Percentiles rank a stretch among this genome's conserved stretches.
Evolutionary conservation across 2,888 invertebrate genomes (phyloP).

Genomic region (Lycophotia porphyrea): DNA sequence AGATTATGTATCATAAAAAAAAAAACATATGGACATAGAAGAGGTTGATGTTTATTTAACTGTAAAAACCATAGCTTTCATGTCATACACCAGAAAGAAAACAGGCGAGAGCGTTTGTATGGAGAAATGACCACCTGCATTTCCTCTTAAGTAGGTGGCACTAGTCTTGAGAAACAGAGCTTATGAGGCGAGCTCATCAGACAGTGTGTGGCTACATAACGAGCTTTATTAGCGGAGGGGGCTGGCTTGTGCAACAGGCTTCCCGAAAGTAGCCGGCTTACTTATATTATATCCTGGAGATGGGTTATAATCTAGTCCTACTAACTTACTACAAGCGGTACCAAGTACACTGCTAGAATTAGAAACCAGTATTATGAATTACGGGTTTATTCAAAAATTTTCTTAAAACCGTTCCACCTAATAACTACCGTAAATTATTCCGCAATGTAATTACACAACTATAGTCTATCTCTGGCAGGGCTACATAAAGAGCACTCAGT

Average conservation of each 20-base stretch:
- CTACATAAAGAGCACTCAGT: background rate
- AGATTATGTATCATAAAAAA: too few species aligned
- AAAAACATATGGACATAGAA: too few species aligned
- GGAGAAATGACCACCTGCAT: too few species aligned
- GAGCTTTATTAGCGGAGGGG: background rate
- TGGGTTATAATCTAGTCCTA: background rate
- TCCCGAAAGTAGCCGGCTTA: background rate
- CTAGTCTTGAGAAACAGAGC: background rate
- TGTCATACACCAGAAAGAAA: too few species aligned
- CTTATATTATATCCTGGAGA: background rate
- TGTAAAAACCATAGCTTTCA: too few species aligned
- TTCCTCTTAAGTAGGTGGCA: too few species aligned
- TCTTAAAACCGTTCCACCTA: background rate
- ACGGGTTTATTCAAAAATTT: background rate
- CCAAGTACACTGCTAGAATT: background rate
- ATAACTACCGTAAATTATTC: background rate
- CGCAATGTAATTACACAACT: background rate
- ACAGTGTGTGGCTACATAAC: background rate
- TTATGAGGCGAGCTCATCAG: background rate
- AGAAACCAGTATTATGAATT: background rate
- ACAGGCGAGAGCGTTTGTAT: too few species aligned
- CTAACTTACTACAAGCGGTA: too few species aligned
- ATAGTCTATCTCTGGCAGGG: background rate
- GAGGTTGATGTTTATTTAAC: too few species aligned
- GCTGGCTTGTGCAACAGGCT: conserved; percentile 1